These are phyloP conservation scores for Ctenochaetus hawaiiensis DNA, from an alignment of 2,797 vertebrate genomes.

Conservation along the genomic window DNA sequence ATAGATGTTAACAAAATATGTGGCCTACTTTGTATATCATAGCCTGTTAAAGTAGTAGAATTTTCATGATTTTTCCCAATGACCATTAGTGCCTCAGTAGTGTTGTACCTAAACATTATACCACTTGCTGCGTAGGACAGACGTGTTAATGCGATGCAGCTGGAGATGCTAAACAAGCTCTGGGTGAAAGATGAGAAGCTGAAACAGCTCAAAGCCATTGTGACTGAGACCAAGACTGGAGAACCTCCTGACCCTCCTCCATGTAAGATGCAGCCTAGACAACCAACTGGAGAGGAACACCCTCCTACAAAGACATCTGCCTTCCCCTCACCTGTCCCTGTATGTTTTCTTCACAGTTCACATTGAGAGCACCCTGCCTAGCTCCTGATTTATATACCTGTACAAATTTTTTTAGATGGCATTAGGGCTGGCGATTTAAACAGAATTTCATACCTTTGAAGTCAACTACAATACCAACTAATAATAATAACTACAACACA, in stretches of 20 bases:
- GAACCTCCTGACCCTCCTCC: slow-evolving; percentile 70
- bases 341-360: slow-evolving; percentile 77
- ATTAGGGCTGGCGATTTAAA: neutral
- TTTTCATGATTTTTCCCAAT: neutral
- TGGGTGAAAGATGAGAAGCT: slow-evolving; percentile 99
- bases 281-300: slow-evolving; percentile 63
- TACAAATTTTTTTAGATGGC: neutral
- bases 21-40: neutral
- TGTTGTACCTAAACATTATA: neutral
- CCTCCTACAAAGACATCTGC: slow-evolving; percentile 64
- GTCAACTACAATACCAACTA: neutral
- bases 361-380: neutral
- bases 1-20: neutral
- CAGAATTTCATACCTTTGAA: neutral
- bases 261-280: slow-evolving; percentile 79
- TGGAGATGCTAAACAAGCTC: slow-evolving; percentile 98
- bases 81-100: neutral
- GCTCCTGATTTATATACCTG: neutral
- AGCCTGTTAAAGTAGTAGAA: neutral
- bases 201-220: slow-evolving; percentile 97
- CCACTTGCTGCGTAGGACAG: slow-evolving; percentile 83
- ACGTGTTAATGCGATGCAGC: slow-evolving; percentile 94
- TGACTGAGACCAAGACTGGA: slow-evolving; percentile 87
- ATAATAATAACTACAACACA: too few relatives aligned
- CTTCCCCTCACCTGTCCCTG: slow-evolving; percentile 84